Percentiles rank a stretch among this genome's conserved stretches.
Evolutionary conservation across 37 sponge, comb jelly and placozoan genomes (phyloP).

Genomic region (Hexactinellida sp.): DNA sequence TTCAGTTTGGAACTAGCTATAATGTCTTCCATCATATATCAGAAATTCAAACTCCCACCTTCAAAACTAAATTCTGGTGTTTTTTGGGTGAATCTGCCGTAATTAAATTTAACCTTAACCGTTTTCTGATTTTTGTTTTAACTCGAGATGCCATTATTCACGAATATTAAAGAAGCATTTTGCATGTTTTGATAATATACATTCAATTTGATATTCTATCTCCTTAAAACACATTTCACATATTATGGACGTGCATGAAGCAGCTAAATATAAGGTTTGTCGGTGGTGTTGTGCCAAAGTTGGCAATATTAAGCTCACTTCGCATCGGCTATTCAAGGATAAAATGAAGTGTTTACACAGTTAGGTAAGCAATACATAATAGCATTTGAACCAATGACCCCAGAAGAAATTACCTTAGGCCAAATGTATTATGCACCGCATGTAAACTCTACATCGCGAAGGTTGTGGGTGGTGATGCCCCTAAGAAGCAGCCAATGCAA

Average conservation of each 20-base stretch:
- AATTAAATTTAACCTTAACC: too few relatives aligned
- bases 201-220: too few relatives aligned
- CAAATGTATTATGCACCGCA: neutral
- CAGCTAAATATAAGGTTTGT: neutral
- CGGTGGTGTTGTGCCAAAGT: neutral
- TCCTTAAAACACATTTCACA: neutral
- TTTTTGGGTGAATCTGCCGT: too few relatives aligned
- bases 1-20: too few relatives aligned
- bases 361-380: neutral
- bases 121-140: too few relatives aligned
- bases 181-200: too few relatives aligned
- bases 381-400: neutral
- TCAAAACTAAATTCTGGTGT: too few relatives aligned
- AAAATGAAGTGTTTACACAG: neutral
- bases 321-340: neutral
- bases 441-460: neutral
- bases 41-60: too few relatives aligned
- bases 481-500: neutral
- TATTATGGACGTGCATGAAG: neutral
- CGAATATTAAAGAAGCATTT: too few relatives aligned
- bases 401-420: neutral
- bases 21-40: too few relatives aligned
- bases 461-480: neutral
- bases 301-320: neutral
- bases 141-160: too few relatives aligned